Evolutionary conservation across 2,888 invertebrate genomes (phyloP), one percentile per base, ranked within the genome.

Genomic region (Habrosyne pyritoides): DNA sequence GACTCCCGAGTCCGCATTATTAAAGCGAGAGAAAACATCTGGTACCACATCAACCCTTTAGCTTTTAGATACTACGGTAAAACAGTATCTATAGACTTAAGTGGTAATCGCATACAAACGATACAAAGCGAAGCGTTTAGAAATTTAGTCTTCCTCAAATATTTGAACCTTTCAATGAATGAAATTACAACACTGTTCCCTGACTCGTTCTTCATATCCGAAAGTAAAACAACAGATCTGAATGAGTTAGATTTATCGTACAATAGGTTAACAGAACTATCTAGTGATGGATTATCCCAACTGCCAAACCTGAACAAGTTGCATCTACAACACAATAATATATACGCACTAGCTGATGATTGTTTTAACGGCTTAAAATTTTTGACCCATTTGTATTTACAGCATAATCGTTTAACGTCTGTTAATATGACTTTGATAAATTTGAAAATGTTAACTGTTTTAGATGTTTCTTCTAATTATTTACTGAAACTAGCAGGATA

Each of bases 141-240:
- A 54, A 70, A 70, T 14, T 64, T 88, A 24, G n/a, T 56, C 0
- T 46, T 55, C 7, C 56, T 90, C 0, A 53, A 67, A 21, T 55
- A 51, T 53, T 54, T 91, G 6, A 87, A 91, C 58, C 61, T 91
- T 33, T 89, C 90, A 0, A 55, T 66, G 10, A 91, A 91, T 54
- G 59, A 50, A 5, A 81, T 91, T 21, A 54, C 77, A 53, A 60
- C 52, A 5, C 55, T 90, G 1, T 52, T 73, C 28, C n/a, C 72
- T 0, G 72, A 65, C 49, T 71, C 85, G 2, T 75, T 90, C 10
- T 21, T 61, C 0, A 67, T 78, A 14, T 57, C 74, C 0, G 81
- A 83, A 1, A 64, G 10, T 3, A 60, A 56, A 53, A 63, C 50
- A 12, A 69, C 72, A 2, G 46, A 55, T 21, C 52, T 90, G 1